phyloP scores from a whole-genome alignment of 2,113 vertebrate genomes.

The Seriola aureovittata region DNA sequence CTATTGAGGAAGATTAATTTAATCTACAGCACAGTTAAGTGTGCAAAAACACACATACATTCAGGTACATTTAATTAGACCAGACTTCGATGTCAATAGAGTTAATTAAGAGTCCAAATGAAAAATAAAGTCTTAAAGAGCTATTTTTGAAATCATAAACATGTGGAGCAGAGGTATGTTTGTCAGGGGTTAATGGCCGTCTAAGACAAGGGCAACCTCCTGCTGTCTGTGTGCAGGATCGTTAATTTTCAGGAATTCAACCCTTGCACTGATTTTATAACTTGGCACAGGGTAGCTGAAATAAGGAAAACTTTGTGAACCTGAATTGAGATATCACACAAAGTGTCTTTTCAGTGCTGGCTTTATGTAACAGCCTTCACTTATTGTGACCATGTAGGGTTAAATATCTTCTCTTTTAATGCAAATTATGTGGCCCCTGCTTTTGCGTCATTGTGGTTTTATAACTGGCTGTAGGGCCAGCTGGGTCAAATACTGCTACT shows the following conservation, averaged over 20 bases:
- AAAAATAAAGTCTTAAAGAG: background rate
- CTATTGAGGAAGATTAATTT: too few relatives aligned
- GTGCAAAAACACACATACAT: background rate
- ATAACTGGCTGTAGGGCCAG: slow-evolving; percentile 41
- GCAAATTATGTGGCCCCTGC: slow-evolving; percentile 49
- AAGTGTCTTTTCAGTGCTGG: background rate
- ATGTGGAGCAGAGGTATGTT: background rate
- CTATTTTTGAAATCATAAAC: background rate
- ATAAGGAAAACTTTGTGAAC: background rate
- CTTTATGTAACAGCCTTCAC: slow-evolving; percentile 4
- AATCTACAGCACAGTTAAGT: too few relatives aligned
- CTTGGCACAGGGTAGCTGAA: background rate
- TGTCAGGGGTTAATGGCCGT: background rate
- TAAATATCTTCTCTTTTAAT: slow-evolving; percentile 51
- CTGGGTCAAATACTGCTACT: slow-evolving; percentile 51
- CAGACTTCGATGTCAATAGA: background rate
- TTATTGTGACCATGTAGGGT: slow-evolving; percentile 28
- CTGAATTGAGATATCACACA: background rate
- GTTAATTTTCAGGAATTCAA: slow-evolving; percentile 5
- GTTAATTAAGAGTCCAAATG: background rate
- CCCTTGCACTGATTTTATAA: background rate
- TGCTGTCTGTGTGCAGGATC: background rate
- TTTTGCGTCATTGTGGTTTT: slow-evolving; percentile 70
- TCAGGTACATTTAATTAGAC: background rate
- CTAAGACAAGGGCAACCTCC: background rate